Evolutionary conservation across 2,888 invertebrate species (phyloP).

Genomic region (Polydrusus pterygomalis): DNA sequence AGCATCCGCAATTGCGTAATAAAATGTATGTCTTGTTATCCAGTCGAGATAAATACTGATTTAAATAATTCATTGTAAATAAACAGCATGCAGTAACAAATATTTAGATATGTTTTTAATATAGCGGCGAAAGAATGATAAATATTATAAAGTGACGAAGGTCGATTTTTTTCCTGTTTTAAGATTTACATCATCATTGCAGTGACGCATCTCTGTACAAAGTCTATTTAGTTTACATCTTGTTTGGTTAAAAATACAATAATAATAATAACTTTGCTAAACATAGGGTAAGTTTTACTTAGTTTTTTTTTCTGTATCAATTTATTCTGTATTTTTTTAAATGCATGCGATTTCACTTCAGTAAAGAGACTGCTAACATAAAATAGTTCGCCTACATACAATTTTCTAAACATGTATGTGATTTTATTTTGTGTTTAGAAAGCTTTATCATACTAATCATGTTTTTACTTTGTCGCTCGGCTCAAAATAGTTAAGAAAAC

Average conservation of each 20-base stretch:
- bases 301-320: background rate
- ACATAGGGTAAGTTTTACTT: constrained; percentile 14
- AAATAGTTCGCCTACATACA: too few species aligned
- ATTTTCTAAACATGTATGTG: too few species aligned
- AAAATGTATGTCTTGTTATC: background rate
- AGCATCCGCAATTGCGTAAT: constrained; percentile 2
- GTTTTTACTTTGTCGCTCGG: too few species aligned
- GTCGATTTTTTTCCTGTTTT: constrained; percentile 40
- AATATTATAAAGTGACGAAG: constrained; percentile 37
- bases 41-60: background rate
- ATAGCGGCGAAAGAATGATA: constrained; percentile 15
- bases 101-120: constrained; percentile 17
- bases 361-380: too few species aligned
- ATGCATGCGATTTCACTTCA: too few species aligned
- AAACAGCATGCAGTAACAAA: constrained; percentile 28
- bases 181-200: constrained; percentile 36
- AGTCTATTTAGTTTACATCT: constrained; percentile 32
- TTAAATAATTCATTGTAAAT: constrained; percentile 25
- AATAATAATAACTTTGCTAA: background rate
- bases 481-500: too few species aligned
- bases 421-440: too few species aligned
- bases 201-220: constrained; percentile 44
- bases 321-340: too few species aligned
- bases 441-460: too few species aligned
- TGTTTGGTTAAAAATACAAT: constrained; percentile 16